phyloP scores from a whole-genome alignment of 2,888 invertebrate genomes.

The Teinopalpus imperialis region DNA sequence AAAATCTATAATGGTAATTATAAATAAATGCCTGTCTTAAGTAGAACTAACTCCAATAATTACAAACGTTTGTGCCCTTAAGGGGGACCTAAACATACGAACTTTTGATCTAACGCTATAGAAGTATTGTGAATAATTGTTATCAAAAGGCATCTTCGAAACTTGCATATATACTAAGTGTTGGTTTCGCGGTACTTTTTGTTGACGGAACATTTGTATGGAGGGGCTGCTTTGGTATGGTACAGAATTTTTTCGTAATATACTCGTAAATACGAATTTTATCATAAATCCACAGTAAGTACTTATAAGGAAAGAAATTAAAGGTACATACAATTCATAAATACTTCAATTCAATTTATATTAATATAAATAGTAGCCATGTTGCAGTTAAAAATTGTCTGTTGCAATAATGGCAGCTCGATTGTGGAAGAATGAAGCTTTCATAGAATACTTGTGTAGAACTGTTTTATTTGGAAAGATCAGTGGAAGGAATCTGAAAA shows the following conservation, averaged over 20 bases:
- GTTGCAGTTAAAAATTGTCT: too few species aligned
- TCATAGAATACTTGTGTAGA: too few species aligned
- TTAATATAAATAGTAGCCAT: too few species aligned
- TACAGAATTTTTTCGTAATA: background rate
- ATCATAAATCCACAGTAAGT: too few species aligned
- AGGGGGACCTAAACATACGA: slow-evolving; percentile 9
- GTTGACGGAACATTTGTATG: slow-evolving; percentile 19
- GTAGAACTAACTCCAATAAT: slow-evolving; percentile 6
- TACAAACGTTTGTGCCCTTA: slow-evolving; percentile 7
- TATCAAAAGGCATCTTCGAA: slow-evolving; percentile 11
- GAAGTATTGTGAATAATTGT: slow-evolving; percentile 4
- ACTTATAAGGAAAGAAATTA: too few species aligned
- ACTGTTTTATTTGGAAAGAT: too few species aligned
- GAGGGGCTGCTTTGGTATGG: slow-evolving; percentile 20
- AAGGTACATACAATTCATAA: too few species aligned
- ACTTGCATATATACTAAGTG: background rate
- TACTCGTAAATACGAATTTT: too few species aligned
- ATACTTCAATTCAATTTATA: too few species aligned
- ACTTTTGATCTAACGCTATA: background rate
- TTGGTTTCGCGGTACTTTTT: slow-evolving; percentile 5
- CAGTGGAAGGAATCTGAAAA: too few species aligned
- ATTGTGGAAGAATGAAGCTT: too few species aligned
- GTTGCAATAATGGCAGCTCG: too few species aligned
- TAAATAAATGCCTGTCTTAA: background rate
- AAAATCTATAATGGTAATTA: slow-evolving; percentile 7